phyloP scores from a whole-genome alignment of 2,113 vertebrate species.

The Prolemur simus region DNA sequence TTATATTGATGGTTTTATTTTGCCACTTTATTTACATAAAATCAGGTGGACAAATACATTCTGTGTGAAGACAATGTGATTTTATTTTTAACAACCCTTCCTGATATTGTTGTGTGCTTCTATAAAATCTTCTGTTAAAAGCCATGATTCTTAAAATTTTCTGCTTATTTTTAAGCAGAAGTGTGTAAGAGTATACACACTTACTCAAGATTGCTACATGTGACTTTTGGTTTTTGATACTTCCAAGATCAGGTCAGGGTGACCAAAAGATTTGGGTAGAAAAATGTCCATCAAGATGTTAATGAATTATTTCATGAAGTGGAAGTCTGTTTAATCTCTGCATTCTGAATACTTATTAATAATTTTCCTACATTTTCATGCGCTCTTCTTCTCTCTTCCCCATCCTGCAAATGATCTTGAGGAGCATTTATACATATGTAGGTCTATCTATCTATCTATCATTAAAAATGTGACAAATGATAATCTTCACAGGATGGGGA shows the following conservation, averaged over 20 bases:
- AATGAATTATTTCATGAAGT: constrained; percentile 22
- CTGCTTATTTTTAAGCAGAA: not conserved
- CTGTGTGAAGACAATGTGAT: not conserved
- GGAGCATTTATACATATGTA: not conserved
- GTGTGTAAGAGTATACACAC: not conserved
- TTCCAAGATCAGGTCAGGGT: not conserved
- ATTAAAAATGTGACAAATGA: not conserved
- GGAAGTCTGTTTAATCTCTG: not conserved
- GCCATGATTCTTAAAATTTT: not conserved
- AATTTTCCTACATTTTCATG: not conserved
- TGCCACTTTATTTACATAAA: not conserved
- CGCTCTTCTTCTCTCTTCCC: not conserved
- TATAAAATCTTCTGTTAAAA: constrained; percentile 23
- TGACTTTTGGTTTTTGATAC: not conserved
- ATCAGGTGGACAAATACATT: not conserved
- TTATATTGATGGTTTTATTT: constrained; percentile 14
- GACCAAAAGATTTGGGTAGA: not conserved
- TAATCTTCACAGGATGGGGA: not conserved
- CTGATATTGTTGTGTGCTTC: not conserved
- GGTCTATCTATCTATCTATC: not conserved
- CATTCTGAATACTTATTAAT: not conserved
- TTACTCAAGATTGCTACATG: not conserved
- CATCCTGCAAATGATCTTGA: not conserved
- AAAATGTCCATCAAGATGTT: not conserved
- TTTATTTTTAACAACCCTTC: not conserved